phyloP scores from a whole-genome alignment of 2,797 vertebrate genomes.

The Crenichthys baileyi region DNA sequence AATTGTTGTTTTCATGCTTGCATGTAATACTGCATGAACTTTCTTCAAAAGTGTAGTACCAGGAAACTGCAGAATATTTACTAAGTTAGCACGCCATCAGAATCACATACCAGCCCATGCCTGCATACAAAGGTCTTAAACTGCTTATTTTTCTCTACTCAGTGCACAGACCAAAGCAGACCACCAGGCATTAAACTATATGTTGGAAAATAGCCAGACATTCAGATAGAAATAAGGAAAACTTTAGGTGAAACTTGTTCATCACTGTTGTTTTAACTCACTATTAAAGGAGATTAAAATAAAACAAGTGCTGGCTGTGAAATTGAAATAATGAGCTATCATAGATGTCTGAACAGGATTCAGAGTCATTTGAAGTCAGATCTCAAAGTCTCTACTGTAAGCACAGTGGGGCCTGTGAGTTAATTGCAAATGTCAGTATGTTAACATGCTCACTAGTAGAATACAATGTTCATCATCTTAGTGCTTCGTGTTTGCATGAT shows the following conservation, averaged over 20 bases:
- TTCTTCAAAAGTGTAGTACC: too few species aligned
- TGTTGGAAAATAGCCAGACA: conserved; percentile 6
- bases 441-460: conserved; percentile 3
- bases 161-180: conserved; percentile 1
- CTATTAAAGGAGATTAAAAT: not conserved
- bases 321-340: conserved; percentile 3
- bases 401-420: conserved; percentile 7
- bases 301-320: not conserved
- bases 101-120: not conserved
- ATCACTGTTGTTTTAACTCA: not conserved
- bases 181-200: not conserved
- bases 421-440: conserved; percentile 13
- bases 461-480: conserved; percentile 10
- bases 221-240: not conserved
- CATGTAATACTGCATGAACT: not conserved
- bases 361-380: conserved; percentile 1
- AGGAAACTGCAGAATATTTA: not conserved
- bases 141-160: conserved; percentile 7
- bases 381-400: not conserved
- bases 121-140: conserved; percentile 1
- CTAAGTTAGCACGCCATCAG: not conserved
- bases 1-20: not conserved
- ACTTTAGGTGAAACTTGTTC: conserved; percentile 2
- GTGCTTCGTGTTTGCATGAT: conserved; percentile 2
- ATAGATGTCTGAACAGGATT: conserved; percentile 1